A percentile compares a stretch with the other conserved stretches of the same genome.
Conservation (phyloP, 2,888 invertebrate genomes). For the Amitus sp. region DNA sequence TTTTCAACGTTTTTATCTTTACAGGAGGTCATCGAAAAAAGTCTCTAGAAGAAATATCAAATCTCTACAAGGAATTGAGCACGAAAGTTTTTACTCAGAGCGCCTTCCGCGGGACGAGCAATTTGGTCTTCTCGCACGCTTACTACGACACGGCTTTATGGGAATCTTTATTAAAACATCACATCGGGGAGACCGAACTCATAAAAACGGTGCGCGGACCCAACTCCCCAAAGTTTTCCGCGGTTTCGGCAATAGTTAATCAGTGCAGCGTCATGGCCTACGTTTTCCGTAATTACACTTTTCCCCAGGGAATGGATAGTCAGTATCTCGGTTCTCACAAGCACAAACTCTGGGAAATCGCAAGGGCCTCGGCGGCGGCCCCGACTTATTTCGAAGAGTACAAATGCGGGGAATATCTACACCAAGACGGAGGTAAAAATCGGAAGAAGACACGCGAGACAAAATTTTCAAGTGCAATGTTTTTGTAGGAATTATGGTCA, state of each 20-base stretch:
- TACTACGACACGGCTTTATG: constrained; percentile 89
- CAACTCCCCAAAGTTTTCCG: constrained; percentile 75
- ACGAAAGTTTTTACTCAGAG: constrained; percentile 75
- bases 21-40: constrained; percentile 69
- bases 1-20: constrained; percentile 20
- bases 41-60: constrained; percentile 71
- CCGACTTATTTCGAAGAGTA: constrained; percentile 92
- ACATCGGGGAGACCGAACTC: constrained; percentile 72
- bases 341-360: constrained; percentile 83
- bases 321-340: constrained; percentile 78
- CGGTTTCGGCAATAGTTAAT: constrained; percentile 83
- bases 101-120: constrained; percentile 75
- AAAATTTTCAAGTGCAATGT: too few relatives aligned
- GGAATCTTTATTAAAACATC: constrained; percentile 79
- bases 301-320: constrained; percentile 75
- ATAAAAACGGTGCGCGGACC: constrained; percentile 70
- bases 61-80: constrained; percentile 71
- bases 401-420: constrained; percentile 73
- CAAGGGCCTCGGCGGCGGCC: constrained; percentile 90
- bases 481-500: constrained; percentile 86
- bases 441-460: too few relatives aligned
- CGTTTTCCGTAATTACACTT: constrained; percentile 87
- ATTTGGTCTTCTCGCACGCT: constrained; percentile 84
- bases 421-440: constrained; percentile 71
- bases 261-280: constrained; percentile 78